phyloP scores from a whole-genome alignment of 2,888 invertebrate species.

The Aporophyla nigra region DNA sequence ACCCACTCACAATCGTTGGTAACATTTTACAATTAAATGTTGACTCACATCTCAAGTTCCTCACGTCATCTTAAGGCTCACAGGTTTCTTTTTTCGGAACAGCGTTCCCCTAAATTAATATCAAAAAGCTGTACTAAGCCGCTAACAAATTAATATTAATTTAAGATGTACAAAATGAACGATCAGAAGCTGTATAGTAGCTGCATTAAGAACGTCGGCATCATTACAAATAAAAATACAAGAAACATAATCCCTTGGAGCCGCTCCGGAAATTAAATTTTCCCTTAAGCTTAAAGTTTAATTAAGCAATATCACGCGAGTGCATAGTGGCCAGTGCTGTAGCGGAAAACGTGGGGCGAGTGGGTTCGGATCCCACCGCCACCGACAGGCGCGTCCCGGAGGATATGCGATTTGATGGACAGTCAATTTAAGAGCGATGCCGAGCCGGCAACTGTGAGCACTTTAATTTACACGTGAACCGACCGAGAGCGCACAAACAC shows the following conservation, averaged over 20 bases:
- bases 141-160: constrained; percentile 43
- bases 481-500: constrained; percentile 37
- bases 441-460: constrained; percentile 65
- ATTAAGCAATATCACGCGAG: constrained; percentile 86
- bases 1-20: constrained; percentile 34
- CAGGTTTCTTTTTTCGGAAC: constrained; percentile 32
- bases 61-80: constrained; percentile 2
- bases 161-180: constrained; percentile 60
- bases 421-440: constrained; percentile 79
- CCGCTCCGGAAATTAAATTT: constrained; percentile 87
- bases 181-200: constrained; percentile 66
- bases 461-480: constrained; percentile 73
- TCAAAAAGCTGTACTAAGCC: constrained; percentile 38
- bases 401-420: constrained; percentile 79
- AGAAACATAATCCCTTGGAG: constrained; percentile 80
- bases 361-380: constrained; percentile 55
- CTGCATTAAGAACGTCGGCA: constrained; percentile 67
- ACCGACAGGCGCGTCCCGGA: constrained; percentile 61
- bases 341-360: constrained; percentile 55
- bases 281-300: constrained; percentile 87
- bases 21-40: constrained; percentile 32
- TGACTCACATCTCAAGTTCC: constrained; percentile 24
- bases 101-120: constrained; percentile 40
- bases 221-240: constrained; percentile 78
- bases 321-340: constrained; percentile 68